Base-by-base conservation (phyloP, 2,113 vertebrate species). In the Eira barbara region DNA sequence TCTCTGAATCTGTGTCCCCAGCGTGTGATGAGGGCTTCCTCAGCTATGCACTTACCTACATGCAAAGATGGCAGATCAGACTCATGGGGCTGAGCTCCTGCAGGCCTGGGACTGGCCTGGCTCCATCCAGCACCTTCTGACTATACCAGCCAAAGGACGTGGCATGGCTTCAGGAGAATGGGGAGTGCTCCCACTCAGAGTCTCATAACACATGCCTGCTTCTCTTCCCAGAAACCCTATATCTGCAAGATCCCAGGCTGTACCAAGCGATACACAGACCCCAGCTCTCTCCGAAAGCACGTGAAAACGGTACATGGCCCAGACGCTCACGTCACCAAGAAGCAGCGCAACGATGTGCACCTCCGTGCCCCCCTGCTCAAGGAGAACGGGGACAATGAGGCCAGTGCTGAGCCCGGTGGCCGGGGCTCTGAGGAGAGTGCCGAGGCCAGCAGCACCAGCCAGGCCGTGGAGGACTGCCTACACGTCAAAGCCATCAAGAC, bases 261-360 rank as follows among this genome's bases (percentile, higher is more conserved):
- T 95, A 99, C 99, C 0, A 99, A 99, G 98, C 98, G 99, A 52
- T 99, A 99, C 99, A 99, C 99, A 0, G 99, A 99, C 98, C 99
- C 99, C 39, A 99, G 99, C 94, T 99, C 99, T 36, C 99, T 99
- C 97, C 99, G 99, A 98, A 99, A 99, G 96, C 99, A 99, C 0
- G 99, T 99, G 36, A 99, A 99, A 98, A 99, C 99, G 0, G 99
- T 99, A 76, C 99, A 99, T 0, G 99, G 99, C 42, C 99, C 99
- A 0, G 99, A 99, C 2, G 99, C 99, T 1, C 99, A 99, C 0
- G 99, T 99, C 98, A 99, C 99, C 0, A 99, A 99, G 98, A 99
- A 99, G 87, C 99, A 99, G 61, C 99, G 99, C 47, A 99, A 99
- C 0, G 99, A 99, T 0, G 94, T 97, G 3, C 99, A 99, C 12